phyloP scores from a whole-genome alignment of 2,888 invertebrate genomes.

The Arrhopalites spinosus region DNA sequence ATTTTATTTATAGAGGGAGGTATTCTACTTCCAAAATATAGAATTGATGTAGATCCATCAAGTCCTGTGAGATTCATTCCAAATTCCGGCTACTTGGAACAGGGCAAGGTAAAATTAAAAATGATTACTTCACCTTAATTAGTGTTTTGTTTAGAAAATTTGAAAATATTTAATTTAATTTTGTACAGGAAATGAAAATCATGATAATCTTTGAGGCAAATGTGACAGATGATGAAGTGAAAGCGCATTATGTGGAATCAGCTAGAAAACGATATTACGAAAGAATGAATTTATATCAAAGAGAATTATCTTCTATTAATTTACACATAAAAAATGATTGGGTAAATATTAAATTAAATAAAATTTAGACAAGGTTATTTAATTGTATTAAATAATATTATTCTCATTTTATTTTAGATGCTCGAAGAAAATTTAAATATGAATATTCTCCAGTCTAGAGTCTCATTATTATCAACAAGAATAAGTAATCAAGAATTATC shows the following conservation, averaged over 20 bases:
- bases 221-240: constrained; percentile 24
- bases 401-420: constrained; percentile 16
- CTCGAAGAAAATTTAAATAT: constrained; percentile 16
- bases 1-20: neutral
- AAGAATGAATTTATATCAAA: constrained; percentile 16
- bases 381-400: neutral
- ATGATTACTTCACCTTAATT: neutral
- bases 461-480: neutral
- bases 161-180: neutral
- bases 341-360: constrained; percentile 10
- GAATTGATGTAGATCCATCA: constrained; percentile 13
- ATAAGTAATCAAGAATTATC: neutral
- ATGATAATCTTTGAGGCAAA: constrained; percentile 14
- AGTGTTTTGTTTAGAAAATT: neutral
- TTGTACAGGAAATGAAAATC: constrained; percentile 11
- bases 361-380: neutral
- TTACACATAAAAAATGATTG: constrained; percentile 20
- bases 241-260: constrained; percentile 4
- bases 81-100: constrained; percentile 24
- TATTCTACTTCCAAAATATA: neutral
- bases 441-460: neutral
- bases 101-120: constrained; percentile 30
- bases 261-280: neutral
- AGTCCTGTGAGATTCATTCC: constrained; percentile 33
- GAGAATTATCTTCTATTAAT: constrained; percentile 29